Evolutionary conservation across 1,140 invertebrate genomes (phyloP), one percentile per base, ranked within the genome.

Genomic region (Halesus radiatus): DNA sequence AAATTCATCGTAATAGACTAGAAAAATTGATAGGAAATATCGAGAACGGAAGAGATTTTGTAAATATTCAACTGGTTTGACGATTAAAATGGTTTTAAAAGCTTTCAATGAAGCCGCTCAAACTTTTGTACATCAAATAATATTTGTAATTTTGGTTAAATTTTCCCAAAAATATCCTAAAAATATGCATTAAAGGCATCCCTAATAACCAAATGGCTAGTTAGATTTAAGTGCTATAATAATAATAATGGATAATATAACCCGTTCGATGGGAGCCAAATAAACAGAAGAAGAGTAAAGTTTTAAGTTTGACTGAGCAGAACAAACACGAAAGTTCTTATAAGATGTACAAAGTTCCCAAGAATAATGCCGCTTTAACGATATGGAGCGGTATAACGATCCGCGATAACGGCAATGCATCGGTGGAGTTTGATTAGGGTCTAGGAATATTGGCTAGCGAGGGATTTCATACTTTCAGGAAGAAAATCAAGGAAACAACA

Each of bases 331-430:
- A 80, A 83, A 83, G 66, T 83, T 82, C 50, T 66, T 70, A 80
- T 79, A 80, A 83, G 81, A 83, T 83, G 81, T 80, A 78, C 81
- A 79, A 83, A 83, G 81, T 83, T 83, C 54, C 53, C 72, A 53
- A 73, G 81, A 45, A 75, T 80, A 83, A 83, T 76, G 81, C 81
- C 76, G 81, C 74, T 83, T 80, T 80, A 83, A 83, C 81, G 81
- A 83, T 83, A 83, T 83, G 81, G 81, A 80, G 81, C 81, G 79
- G 80, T 79, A 83, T 83, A 83, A 83, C 82, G 82, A 83, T 81
- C 77, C 76, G 7, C 29, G 72, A 81, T 83, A 83, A 83, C 82
- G 82, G 80, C 81, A 79, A 83, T 83, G 82, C 82, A 83, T 83
- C 77, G 77, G 52, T 16, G 32, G 64, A 78, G 54, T 50, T 70